Base-by-base conservation (phyloP, 2,888 invertebrate genomes). In the Trichacis sp. region DNA sequence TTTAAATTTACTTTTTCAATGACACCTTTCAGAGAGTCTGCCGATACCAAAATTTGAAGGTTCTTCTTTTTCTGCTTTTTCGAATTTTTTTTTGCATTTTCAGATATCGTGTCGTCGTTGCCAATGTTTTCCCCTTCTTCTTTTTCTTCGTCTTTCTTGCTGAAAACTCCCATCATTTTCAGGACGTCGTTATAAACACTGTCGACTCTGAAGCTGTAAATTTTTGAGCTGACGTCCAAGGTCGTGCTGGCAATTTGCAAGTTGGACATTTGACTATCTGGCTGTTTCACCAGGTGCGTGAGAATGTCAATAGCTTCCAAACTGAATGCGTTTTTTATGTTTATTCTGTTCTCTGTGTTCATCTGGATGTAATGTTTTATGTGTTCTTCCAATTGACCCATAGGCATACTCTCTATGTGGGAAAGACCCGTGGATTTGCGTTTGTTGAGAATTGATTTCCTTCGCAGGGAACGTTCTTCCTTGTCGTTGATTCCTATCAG, bases 131-230 rank as follows among this genome's bases (percentile, higher is more conserved):
- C 43, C 9, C 58, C 51, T 24, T 64, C 56, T 36, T 17, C 61
- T 19, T 64, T 55, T 17, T 68, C 54, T 0, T 63, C 60, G 1
- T 62, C 59, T 15, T 52, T 49, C 51, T 87, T 87, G 52, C 84
- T 88, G 48, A 92, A 84, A 1, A 90, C 92, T 0, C 90, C 90
- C 0, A 91, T 90, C 85, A 96, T 91, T 77, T 93, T 92, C 65
- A 94, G 85, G 0, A 93, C 91, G 78, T 94, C 93, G 42, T 90
- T 88, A 80, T 96, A 92, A 8, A 96, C 89, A 33, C 91, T 91
- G 83, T 97, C 96, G 0, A 97, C 96, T 62, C 96, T 88, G 63
- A 92, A 89, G 0, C 94, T 92, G 83, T 96, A 96, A 51, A 96
- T 95, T 80, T 94, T 93, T 0, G 94, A 90, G 6, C 95, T 93